Evolutionary conservation across 1,140 invertebrate genomes (phyloP), one percentile per base, ranked within the genome.

Genomic region (Tribolium madens): DNA sequence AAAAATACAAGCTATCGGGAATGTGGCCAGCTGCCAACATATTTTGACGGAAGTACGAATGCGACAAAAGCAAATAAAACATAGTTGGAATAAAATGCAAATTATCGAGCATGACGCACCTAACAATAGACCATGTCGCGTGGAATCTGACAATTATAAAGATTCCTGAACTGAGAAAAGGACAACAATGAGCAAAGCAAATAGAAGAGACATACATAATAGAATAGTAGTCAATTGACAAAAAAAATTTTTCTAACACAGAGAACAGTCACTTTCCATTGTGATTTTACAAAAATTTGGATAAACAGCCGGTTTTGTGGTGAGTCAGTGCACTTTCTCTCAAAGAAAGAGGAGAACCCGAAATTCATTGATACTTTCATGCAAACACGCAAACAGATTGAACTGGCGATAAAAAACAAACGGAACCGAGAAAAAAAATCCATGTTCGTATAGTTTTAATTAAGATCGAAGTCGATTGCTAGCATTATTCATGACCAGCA

Each of bases 291-390:
- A 9, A n/a, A 64, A 13, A 64, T 64, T 64, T 33, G 3, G n/a
- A 3, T 14, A 33, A 13, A 64, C n/a, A 64, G 21, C 57, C 21
- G 57, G 57, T 64, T 64, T 64, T 9, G 9, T 12, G 21, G 57
- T 64, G 57, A 64, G 57, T 64, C 57, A 64, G 9, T 64, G 26
- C 57, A 64, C 57, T 64, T 64, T 64, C 57, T 64, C 57, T 18
- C 21, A 12, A 13, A 64, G 26, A 64, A 64, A 64, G 57, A 64
- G 26, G 12, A 57, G 52, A 26, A 33, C 7, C 57, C 21, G 26
- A 31, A 64, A 64, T 26, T 33, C 57, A 33, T 33, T 64, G 57
- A 64, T 64, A 17, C 53, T 26, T 60, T 60, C 18, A 6, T 26
- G 12, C 26, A 33, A 33, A 64, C 57, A 64, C 26, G 57, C 57